Percentiles rank a stretch among this genome's conserved stretches.
These are phyloP conservation scores for Phodopus roborovskii DNA, from an alignment of 2,113 vertebrate genomes.

Conservation along the genomic window DNA sequence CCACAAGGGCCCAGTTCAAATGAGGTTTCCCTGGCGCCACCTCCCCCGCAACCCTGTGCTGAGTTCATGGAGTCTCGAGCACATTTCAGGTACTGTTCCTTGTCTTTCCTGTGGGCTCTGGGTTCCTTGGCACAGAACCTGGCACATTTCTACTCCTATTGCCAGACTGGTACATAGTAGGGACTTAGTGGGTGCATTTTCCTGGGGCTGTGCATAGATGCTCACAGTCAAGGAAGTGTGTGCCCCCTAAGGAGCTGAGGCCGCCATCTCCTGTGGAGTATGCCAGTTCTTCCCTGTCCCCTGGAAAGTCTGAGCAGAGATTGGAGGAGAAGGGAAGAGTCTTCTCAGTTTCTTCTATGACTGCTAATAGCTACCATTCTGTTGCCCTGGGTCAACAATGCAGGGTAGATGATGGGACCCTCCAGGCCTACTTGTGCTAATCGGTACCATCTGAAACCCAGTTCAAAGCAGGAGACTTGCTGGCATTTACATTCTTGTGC, in stretches of 20 bases:
- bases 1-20: background rate
- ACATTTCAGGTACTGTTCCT: background rate
- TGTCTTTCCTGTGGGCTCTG: background rate
- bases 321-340: background rate
- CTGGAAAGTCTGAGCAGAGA: background rate
- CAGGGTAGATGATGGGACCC: background rate
- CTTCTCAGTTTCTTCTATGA: background rate
- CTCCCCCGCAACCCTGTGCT: rapidly evolving
- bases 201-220: background rate
- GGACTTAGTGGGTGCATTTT: background rate
- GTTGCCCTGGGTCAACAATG: conserved; percentile 15
- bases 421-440: conserved; percentile 40
- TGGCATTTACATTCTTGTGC: background rate
- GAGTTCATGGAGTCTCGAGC: background rate
- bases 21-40: background rate
- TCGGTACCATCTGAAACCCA: conserved; percentile 50
- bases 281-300: background rate
- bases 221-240: background rate
- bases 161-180: background rate
- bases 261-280: background rate
- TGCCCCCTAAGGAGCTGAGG: background rate
- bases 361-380: conserved; percentile 46
- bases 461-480: conserved; percentile 3
- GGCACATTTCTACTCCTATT: background rate
- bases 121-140: background rate